Evolutionary conservation across 2,797 vertebrate species (phyloP).

Genomic region (Falco columbarius): DNA sequence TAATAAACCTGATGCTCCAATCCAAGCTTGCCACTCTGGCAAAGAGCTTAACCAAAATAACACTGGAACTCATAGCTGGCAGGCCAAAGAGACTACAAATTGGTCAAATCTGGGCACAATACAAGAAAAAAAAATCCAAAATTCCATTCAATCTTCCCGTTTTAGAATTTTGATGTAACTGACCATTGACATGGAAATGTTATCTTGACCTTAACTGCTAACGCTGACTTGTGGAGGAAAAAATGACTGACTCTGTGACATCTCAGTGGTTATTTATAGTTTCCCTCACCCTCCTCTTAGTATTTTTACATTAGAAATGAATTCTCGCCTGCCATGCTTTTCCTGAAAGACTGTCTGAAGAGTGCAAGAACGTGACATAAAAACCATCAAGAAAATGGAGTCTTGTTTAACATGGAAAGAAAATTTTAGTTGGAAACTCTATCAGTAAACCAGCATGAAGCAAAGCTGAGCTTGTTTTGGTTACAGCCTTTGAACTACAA

Average conservation of each 20-base stretch:
- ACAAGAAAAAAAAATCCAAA: slow-evolving; percentile 23
- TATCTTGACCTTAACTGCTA: slow-evolving; percentile 67
- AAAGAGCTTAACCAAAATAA: slow-evolving; percentile 63
- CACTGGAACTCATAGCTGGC: slow-evolving; percentile 31
- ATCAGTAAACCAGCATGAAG: background rate
- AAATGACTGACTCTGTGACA: slow-evolving; percentile 59
- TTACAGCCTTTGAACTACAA: background rate
- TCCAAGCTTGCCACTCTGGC: slow-evolving; percentile 54
- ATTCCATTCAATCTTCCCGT: slow-evolving; percentile 53
- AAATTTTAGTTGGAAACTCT: background rate
- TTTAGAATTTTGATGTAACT: slow-evolving; percentile 67
- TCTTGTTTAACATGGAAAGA: background rate
- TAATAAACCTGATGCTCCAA: slow-evolving; percentile 40
- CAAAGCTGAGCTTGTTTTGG: background rate
- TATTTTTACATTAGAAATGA: slow-evolving; percentile 52
- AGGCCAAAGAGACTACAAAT: slow-evolving; percentile 30
- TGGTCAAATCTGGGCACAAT: slow-evolving; percentile 44
- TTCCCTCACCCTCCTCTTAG: slow-evolving; percentile 6
- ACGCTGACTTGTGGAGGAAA: slow-evolving; percentile 57
- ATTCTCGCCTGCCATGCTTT: background rate
- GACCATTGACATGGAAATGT: slow-evolving; percentile 71
- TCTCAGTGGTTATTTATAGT: slow-evolving; percentile 57
- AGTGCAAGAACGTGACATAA: background rate
- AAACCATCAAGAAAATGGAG: slow-evolving; percentile 2
- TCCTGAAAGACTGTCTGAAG: slow-evolving; percentile 13